Evolutionary conservation across 2,888 invertebrate species (phyloP).

Genomic region (Drosophila aldrichi): DNA sequence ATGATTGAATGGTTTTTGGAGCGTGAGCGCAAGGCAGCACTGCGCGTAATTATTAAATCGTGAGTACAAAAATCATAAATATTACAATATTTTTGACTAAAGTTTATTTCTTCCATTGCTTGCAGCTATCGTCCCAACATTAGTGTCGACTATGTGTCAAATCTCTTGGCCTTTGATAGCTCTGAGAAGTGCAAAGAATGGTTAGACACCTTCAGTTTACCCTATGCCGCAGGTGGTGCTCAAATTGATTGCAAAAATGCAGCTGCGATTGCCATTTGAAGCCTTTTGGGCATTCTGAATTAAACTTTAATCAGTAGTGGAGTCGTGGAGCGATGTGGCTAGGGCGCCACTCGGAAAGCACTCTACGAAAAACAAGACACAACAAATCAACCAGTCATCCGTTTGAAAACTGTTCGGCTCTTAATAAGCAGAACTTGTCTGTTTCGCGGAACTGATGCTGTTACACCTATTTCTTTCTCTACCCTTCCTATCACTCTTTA

Average conservation of each 20-base stretch:
- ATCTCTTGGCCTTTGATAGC: conserved; percentile 95
- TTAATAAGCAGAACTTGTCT: conserved; percentile 13
- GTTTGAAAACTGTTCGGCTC: conserved; percentile 26
- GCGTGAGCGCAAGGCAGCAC: conserved; percentile 95
- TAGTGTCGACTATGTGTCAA: conserved; percentile 93
- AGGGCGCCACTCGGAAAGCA: not conserved
- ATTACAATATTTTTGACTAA: not conserved
- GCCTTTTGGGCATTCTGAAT: conserved; percentile 19
- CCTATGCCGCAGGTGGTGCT: conserved; percentile 88
- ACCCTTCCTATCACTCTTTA: not conserved
- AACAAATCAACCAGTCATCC: conserved; percentile 16
- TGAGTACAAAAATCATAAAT: conserved; percentile 87
- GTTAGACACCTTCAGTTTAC: conserved; percentile 92
- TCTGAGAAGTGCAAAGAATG: conserved; percentile 94
- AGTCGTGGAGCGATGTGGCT: conserved; percentile 25
- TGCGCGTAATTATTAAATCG: conserved; percentile 98
- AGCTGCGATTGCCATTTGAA: conserved; percentile 75
- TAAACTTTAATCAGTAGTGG: conserved; percentile 21
- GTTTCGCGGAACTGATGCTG: conserved; percentile 26
- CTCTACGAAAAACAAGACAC: conserved; percentile 20
- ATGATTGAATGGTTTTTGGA: conserved; percentile 99
- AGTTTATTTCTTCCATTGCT: conserved; percentile 56
- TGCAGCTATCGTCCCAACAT: conserved; percentile 97
- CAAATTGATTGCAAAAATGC: conserved; percentile 95
- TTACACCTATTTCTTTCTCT: conserved; percentile 6